A percentile compares a stretch with the other conserved stretches of the same genome.
These are phyloP conservation scores for Apamea anceps DNA, from an alignment of 2,888 invertebrate species.

Conservation along the genomic window DNA sequence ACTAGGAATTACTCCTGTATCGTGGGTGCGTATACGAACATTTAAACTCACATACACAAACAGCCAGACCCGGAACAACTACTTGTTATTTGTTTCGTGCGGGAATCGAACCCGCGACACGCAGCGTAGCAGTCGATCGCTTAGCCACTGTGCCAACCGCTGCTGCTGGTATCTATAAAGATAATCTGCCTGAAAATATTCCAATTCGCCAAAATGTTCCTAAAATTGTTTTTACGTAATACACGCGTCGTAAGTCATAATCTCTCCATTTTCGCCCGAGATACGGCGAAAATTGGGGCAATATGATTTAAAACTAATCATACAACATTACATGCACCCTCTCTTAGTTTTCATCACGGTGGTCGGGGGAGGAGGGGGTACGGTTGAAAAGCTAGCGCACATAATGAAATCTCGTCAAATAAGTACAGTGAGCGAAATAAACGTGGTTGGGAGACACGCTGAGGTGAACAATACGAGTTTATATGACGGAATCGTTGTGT, in stretches of 20 bases:
- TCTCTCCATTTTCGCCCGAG: constrained; percentile 60
- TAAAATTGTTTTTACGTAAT: constrained; percentile 54
- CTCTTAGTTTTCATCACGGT: constrained; percentile 58
- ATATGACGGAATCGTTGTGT: constrained; percentile 69
- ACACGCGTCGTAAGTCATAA: constrained; percentile 54
- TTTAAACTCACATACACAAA: too few relatives aligned
- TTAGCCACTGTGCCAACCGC: too few relatives aligned
- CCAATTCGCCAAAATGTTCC: constrained; percentile 14
- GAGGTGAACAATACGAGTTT: constrained; percentile 70
- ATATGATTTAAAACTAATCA: constrained; percentile 73
- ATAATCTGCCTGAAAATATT: constrained; percentile 31
- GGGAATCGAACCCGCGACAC: too few relatives aligned
- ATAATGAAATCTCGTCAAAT: constrained; percentile 80
- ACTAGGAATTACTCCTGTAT: too few relatives aligned
- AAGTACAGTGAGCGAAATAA: constrained; percentile 75
- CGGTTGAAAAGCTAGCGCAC: constrained; percentile 75
- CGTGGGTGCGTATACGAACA: too few relatives aligned
- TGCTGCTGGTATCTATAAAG: too few relatives aligned
- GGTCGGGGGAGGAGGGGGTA: constrained; percentile 18
- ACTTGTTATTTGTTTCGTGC: too few relatives aligned
- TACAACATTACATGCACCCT: constrained; percentile 59
- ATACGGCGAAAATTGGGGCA: constrained; percentile 66
- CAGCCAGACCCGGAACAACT: too few relatives aligned
- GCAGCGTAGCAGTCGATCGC: too few relatives aligned
- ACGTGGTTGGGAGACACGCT: constrained; percentile 62